Conservation (phyloP, 2,113 vertebrate species). For the Catharus fuscescens region DNA sequence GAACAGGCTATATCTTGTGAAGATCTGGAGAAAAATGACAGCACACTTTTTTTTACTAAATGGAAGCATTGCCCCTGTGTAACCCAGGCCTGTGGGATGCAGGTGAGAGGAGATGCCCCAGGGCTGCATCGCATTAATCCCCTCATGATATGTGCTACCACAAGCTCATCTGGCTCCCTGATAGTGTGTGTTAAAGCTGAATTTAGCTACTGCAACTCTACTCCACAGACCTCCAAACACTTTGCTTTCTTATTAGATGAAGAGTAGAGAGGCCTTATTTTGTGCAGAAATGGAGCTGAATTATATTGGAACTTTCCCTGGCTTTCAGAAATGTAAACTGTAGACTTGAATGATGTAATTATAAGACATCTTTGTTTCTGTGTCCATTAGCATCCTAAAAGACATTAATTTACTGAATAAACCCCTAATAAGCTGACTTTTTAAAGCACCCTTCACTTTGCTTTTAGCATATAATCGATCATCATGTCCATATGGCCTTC, state of each 20-base stretch:
- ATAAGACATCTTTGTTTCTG: neutral
- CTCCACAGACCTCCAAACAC: neutral
- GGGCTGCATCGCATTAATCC: neutral
- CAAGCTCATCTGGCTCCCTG: neutral
- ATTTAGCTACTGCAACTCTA: neutral
- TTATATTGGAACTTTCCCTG: neutral
- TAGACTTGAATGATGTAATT: neutral
- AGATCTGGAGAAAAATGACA: neutral
- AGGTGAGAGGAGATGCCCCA: neutral
- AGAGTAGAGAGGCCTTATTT: neutral
- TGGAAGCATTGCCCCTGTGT: neutral
- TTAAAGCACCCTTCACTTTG: neutral
- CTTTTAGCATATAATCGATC: neutral
- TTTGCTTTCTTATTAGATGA: neutral
- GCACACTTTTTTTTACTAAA: neutral
- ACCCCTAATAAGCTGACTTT: neutral
- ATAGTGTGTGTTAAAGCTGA: neutral
- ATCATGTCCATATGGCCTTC: accelerated
- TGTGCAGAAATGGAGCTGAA: neutral
- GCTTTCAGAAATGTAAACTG: neutral
- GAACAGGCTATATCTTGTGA: neutral
- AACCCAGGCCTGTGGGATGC: neutral
- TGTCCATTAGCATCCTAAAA: neutral
- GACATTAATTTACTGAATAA: neutral
- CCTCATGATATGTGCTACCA: neutral